These are phyloP conservation scores for Calameuta idolon DNA, from an alignment of 2,888 invertebrate species.

Conservation along the genomic window DNA sequence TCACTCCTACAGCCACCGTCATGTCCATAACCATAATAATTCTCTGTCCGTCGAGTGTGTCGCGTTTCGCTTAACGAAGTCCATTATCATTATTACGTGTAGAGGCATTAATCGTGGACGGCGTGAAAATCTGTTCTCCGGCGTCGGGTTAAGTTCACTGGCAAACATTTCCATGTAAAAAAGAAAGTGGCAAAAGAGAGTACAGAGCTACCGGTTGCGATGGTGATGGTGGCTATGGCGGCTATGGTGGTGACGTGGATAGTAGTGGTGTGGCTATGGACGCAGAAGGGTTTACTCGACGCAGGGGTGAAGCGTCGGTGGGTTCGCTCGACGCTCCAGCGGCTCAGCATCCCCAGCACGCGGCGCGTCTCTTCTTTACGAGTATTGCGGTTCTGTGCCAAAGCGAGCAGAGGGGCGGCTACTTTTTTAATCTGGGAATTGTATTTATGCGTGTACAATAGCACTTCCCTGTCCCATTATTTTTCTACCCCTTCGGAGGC, in stretches of 20 bases:
- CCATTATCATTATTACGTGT: constrained; percentile 47
- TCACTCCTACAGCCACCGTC: neutral
- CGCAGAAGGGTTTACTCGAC: constrained; percentile 40
- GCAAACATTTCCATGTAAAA: constrained; percentile 22
- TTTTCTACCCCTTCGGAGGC: constrained; percentile 19
- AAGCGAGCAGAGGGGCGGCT: constrained; percentile 6
- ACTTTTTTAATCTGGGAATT: constrained; percentile 45
- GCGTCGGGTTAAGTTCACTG: constrained; percentile 22
- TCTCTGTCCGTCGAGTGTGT: neutral
- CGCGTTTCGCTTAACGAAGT: constrained; percentile 23
- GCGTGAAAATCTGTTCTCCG: constrained; percentile 17
- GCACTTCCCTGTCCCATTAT: constrained; percentile 41
- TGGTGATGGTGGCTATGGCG: neutral
- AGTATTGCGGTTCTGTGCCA: constrained; percentile 39
- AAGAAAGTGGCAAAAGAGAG: constrained; percentile 7
- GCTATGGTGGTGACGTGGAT: neutral
- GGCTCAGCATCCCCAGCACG: constrained; percentile 32
- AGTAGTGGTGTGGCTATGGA: neutral
- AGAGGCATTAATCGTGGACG: constrained; percentile 25
- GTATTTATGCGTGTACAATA: constrained; percentile 43
- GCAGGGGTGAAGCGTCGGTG: constrained; percentile 20
- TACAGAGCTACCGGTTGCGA: neutral
- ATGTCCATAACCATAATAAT: neutral
- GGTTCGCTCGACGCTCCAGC: constrained; percentile 36
- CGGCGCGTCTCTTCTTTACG: constrained; percentile 37